Base-by-base conservation (phyloP, 2,888 invertebrate species). In the Patella ulyssiponensis region DNA sequence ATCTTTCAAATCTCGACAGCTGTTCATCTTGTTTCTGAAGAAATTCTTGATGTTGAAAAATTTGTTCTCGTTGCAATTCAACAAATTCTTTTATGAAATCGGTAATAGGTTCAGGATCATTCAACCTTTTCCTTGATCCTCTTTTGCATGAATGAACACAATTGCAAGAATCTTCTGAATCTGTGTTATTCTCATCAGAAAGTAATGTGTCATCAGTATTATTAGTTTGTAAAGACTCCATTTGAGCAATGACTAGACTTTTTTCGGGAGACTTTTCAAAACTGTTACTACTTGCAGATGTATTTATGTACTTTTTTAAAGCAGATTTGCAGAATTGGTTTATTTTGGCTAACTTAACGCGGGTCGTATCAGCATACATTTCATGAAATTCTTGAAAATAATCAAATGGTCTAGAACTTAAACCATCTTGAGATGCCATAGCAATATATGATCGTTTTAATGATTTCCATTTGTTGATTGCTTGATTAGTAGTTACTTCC, bases 401-500 rank as follows among this genome's bases (percentile, higher is more conserved):
- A 20, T 20, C 20, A 64, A 64, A 64, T 23, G 64, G 3, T 64
- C 23, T 23, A 64, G 23, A 20, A 23, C 23, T 64, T 44, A 44
- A 44, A 2, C 64, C 64, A 64, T 64, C 64, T 1, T 23, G 20
- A 14, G 20, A 64, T 12, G 64, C 64, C 12, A 23, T 23, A 44
- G 44, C 44, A 44, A 44, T 44, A 20, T 64, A 64, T 3, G 20
- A 23, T 11, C 64, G 64, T 64, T 64, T 64, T 64, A 64, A 20
- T 20, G 64, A 64, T 64, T 64, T 64, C 64, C 64, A 64, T 64
- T 64, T 64, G 64, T 64, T 64, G 14, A 23, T 23, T 23, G 64
- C 20, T 64, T 64, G 64, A 23, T 64, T 64, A 15, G 64, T 20
- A 12, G 64, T 64, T 3, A 64, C 64, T 20, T 64, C 64, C 20